Conservation (phyloP, 2,797 vertebrate genomes). For the Gouania willdenowi region DNA sequence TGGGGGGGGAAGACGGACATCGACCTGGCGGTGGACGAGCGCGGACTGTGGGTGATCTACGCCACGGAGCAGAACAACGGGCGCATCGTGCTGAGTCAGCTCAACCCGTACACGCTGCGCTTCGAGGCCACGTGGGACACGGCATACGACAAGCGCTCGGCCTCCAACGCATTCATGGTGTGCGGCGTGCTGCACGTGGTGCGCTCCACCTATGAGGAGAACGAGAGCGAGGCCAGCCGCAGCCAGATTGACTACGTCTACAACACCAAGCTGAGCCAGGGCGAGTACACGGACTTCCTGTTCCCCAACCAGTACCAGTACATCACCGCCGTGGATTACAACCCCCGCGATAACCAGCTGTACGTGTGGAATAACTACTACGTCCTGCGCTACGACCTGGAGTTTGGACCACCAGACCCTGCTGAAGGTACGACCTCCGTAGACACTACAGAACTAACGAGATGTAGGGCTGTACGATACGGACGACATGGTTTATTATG, state of each 20-base stretch:
- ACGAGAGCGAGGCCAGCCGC: slow-evolving; percentile 89
- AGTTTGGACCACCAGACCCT: slow-evolving; percentile 93
- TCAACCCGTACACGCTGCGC: slow-evolving; percentile 96
- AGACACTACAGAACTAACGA: no score
- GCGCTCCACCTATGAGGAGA: slow-evolving; percentile 95
- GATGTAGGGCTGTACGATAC: no score
- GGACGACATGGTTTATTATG: no score
- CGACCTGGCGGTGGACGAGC: slow-evolving; percentile 94
- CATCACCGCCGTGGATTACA: slow-evolving; percentile 98
- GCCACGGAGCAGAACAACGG: slow-evolving; percentile 98
- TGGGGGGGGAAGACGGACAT: slow-evolving; percentile 99
- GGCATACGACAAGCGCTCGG: slow-evolving; percentile 93
- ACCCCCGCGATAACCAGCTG: slow-evolving; percentile 96
- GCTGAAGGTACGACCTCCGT: slow-evolving; percentile 86
- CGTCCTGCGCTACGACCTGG: slow-evolving; percentile 92
- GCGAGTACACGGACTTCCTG: slow-evolving; percentile 86
- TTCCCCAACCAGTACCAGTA: slow-evolving; percentile 99
- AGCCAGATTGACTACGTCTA: slow-evolving; percentile 94
- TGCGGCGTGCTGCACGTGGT: slow-evolving; percentile 96
- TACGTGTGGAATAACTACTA: slow-evolving; percentile 99
- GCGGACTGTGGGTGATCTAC: slow-evolving; percentile 97
- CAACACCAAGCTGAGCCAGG: slow-evolving; percentile 90
- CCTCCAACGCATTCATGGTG: slow-evolving; percentile 98
- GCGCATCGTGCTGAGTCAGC: slow-evolving; percentile 95
- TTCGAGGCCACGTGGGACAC: slow-evolving; percentile 98